A percentile compares a stretch with the other conserved stretches of the same genome.
These are phyloP conservation scores for Microctonus brassicae DNA, from an alignment of 2,888 invertebrate species.

Conservation along the genomic window DNA sequence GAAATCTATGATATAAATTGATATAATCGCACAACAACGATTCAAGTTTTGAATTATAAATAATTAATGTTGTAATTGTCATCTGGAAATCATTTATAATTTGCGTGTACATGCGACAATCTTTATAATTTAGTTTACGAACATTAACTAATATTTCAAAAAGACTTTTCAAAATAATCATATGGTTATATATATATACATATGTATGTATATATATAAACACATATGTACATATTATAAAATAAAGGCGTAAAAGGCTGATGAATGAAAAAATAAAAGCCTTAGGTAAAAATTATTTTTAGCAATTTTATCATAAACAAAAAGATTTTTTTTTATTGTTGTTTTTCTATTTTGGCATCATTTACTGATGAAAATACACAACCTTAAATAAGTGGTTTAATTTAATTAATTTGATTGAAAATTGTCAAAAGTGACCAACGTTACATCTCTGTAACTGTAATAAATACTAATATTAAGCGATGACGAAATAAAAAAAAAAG, in stretches of 20 bases:
- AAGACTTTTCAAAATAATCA: conserved; percentile 14
- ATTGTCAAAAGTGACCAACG: conserved; percentile 45
- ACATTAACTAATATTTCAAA: not conserved
- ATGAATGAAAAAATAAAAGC: conserved; percentile 36
- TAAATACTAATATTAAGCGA: conserved; percentile 53
- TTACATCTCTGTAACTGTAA: conserved; percentile 53
- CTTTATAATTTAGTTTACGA: not conserved
- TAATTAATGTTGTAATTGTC: conserved; percentile 25
- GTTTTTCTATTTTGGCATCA: conserved; percentile 35
- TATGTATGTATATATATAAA: conserved; percentile 27
- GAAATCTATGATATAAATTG: conserved; percentile 59
- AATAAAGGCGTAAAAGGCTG: conserved; percentile 41
- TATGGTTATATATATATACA: conserved; percentile 33
- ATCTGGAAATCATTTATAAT: conserved; percentile 44
- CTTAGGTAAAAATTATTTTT: conserved; percentile 51
- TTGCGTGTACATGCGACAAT: not conserved
- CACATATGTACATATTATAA: conserved; percentile 1
- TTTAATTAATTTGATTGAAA: conserved; percentile 33
- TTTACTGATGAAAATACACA: conserved; percentile 40
- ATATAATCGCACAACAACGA: conserved; percentile 53
- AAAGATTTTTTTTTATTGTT: conserved; percentile 31
- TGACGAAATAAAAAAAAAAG: conserved; percentile 38
- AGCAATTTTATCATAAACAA: conserved; percentile 52
- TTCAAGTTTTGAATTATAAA: conserved; percentile 47
- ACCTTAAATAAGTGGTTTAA: conserved; percentile 41